These are phyloP conservation scores for Spodoptera picta DNA, from an alignment of 2,888 invertebrate genomes.

Conservation along the genomic window DNA sequence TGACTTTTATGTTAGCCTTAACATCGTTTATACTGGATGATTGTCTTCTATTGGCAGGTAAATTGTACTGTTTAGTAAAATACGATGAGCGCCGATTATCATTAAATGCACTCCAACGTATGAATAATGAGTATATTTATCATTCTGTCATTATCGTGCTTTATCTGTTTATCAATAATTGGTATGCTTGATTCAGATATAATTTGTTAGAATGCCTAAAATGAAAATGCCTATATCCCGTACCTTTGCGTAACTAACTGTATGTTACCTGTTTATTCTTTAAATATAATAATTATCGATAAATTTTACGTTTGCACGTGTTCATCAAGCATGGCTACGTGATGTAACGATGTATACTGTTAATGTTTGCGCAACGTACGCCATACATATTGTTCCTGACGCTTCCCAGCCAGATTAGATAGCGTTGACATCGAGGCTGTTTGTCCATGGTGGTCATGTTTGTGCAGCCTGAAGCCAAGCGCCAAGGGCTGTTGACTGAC, in stretches of 20 bases:
- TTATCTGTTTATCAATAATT: slow-evolving; percentile 16
- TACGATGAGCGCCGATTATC: slow-evolving; percentile 48
- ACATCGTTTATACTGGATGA: slow-evolving; percentile 74
- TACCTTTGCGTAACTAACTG: slow-evolving; percentile 20
- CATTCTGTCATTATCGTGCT: slow-evolving; percentile 11
- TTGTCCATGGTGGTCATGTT: slow-evolving; percentile 79
- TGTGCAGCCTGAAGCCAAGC: slow-evolving; percentile 68
- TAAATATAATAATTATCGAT: slow-evolving; percentile 33
- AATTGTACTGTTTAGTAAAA: slow-evolving; percentile 62
- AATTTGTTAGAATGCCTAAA: background rate
- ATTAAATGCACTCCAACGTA: slow-evolving; percentile 40
- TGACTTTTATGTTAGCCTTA: slow-evolving; percentile 67
- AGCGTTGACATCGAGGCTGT: slow-evolving; percentile 76
- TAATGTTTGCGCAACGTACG: slow-evolving; percentile 43
- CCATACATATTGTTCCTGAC: slow-evolving; percentile 65
- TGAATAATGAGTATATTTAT: slow-evolving; percentile 26
- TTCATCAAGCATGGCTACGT: slow-evolving; percentile 31
- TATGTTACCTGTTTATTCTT: slow-evolving; percentile 23
- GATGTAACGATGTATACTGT: slow-evolving; percentile 37
- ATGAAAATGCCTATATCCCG: slow-evolving; percentile 6
- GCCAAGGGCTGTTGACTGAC: slow-evolving; percentile 71
- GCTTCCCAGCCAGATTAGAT: slow-evolving; percentile 82
- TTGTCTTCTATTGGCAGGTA: slow-evolving; percentile 67
- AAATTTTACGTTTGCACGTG: slow-evolving; percentile 28
- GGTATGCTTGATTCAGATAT: background rate